Base-by-base conservation (phyloP, 1,140 invertebrate species). In the Piezodorus guildinii region DNA sequence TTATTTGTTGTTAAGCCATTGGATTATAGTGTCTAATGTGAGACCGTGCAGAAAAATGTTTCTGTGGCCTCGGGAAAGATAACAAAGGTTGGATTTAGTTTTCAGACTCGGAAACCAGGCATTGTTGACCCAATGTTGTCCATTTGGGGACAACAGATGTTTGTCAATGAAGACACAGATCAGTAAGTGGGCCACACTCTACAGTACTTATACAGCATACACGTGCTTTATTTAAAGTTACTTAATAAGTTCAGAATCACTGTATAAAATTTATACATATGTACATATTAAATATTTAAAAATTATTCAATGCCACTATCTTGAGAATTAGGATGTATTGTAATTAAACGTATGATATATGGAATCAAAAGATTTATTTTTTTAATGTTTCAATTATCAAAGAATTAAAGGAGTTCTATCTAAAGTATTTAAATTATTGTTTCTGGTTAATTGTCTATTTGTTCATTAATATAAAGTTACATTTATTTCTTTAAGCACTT, bases 51-150 rank as follows among this genome's bases (percentile, higher is more conserved):
- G 39, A 60, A 43, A 58, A 60, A 60, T 60, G 58, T 43, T 19
- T 60, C 25, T 60, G 58, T 34, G 58, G 58, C 30, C 52, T 56
- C 52, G 39, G 27, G n/a, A 39, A 60, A 60, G 58, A 60, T 60
- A 60, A 60, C 43, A 64, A 34, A 60, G 58, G 54, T 59, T 64
- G 63, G 63, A 51, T 64, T 72, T 85, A 92, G 89, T 86, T 92
- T 91, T 87, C 89, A 92, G 87, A 91, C 89, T 71, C 85, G 87
- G 84, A 91, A 91, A 86, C 86, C 89, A 80, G 90, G 90, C 81
- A 91, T 92, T 84, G 88, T 92, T 85, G 90, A 94, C 83, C 91
- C 90, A 79, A 93, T 94, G 89, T 88, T 94, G 79, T 90, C 87
- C 79, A 94, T 94, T 83, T 94, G 91, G 91, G 91, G 90, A 79